Percentiles rank a stretch among this genome's conserved stretches.
These are phyloP conservation scores for Tachina grossa DNA, from an alignment of 2,888 invertebrate genomes.

Conservation along the genomic window DNA sequence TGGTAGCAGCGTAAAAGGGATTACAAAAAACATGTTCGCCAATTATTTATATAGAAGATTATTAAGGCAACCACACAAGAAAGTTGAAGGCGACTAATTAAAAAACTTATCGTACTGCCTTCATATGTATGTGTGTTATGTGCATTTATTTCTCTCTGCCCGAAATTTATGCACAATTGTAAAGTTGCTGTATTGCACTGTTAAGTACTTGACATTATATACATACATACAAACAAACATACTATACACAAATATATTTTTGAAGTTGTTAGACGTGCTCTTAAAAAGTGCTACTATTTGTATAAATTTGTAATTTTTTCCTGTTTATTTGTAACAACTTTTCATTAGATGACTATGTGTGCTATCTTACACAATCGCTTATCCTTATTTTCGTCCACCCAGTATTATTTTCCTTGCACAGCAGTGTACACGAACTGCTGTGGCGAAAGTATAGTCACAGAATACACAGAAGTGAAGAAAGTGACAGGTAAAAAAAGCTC, in stretches of 20 bases:
- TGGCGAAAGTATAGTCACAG: neutral
- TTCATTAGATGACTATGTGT: neutral
- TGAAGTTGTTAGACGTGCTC: slow-evolving; percentile 70
- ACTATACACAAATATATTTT: slow-evolving; percentile 19
- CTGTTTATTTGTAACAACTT: slow-evolving; percentile 21
- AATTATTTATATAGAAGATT: too few relatives aligned
- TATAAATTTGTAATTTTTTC: slow-evolving; percentile 65
- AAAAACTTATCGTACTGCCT: neutral
- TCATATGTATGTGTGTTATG: neutral
- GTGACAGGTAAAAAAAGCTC: too few relatives aligned
- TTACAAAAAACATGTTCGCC: too few relatives aligned
- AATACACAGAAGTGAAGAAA: too few relatives aligned
- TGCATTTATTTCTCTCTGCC: neutral
- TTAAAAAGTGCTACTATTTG: slow-evolving; percentile 69
- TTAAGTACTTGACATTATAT: slow-evolving; percentile 60
- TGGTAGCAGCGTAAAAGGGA: too few relatives aligned
- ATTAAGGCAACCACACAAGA: too few relatives aligned
- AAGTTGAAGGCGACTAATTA: neutral
- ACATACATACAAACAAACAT: slow-evolving; percentile 18
- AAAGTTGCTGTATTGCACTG: slow-evolving; percentile 49
- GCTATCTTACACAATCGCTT: neutral
- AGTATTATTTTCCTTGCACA: neutral
- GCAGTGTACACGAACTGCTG: slow-evolving; percentile 23
- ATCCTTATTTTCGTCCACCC: slow-evolving; percentile 6
- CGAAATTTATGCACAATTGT: slow-evolving; percentile 49